These are phyloP conservation scores for Oligia fasciuncula DNA, from an alignment of 2,888 invertebrate species.

Conservation along the genomic window DNA sequence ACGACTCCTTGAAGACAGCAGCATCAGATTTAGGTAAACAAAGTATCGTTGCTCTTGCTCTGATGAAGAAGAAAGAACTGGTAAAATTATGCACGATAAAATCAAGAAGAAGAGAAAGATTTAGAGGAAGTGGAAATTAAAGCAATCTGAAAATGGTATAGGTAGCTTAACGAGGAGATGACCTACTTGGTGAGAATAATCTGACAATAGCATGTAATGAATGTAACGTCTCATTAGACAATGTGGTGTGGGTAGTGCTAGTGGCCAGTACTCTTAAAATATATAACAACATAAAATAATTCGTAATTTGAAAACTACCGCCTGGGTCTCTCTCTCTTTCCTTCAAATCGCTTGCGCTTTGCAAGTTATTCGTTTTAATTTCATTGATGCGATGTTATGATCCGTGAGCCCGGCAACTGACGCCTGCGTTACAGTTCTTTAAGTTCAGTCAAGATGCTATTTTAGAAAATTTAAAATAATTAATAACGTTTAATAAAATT, in stretches of 20 bases:
- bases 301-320: too few species aligned
- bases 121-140: not conserved
- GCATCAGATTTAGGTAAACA: not conserved
- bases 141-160: too few species aligned
- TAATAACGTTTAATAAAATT: not conserved
- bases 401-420: not conserved
- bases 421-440: not conserved
- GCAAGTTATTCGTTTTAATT: not conserved
- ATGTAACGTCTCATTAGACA: too few species aligned
- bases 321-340: too few species aligned
- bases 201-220: not conserved
- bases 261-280: too few species aligned
- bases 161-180: not conserved
- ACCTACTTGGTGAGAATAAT: not conserved
- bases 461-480: not conserved
- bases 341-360: not conserved
- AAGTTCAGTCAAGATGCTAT: not conserved
- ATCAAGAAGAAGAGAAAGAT: too few species aligned
- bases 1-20: not conserved
- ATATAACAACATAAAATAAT: too few species aligned
- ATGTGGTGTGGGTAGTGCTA: too few species aligned
- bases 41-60: not conserved
- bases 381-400: not conserved
- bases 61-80: not conserved
- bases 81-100: not conserved